phyloP scores from a whole-genome alignment of 2,888 invertebrate species.

The Alentia gelatinosa region DNA sequence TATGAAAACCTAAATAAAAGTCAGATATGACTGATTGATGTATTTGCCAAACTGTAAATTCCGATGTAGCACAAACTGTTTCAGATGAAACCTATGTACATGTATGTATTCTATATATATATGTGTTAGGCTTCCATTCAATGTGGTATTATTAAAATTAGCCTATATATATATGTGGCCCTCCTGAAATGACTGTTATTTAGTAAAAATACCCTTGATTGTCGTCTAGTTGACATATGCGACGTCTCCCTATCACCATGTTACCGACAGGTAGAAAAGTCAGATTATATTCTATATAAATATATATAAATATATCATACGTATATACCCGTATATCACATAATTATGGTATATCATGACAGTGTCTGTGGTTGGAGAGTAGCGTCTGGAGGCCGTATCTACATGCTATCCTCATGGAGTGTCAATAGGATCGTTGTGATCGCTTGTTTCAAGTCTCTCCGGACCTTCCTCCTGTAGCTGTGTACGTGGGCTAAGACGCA shows the following conservation, averaged over 20 bases:
- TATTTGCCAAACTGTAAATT: no score
- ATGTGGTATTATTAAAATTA: not conserved
- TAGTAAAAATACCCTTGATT: not conserved
- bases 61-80: no score
- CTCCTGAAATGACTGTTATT: not conserved
- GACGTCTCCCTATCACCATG: not conserved
- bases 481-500: constrained; percentile 13
- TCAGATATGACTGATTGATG: no score
- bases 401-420: not conserved
- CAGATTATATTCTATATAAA: not conserved
- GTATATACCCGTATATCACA: not conserved
- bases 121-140: not conserved
- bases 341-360: not conserved
- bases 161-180: not conserved
- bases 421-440: not conserved
- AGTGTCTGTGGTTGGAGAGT: not conserved
- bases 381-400: not conserved
- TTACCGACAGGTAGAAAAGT: not conserved
- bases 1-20: no score
- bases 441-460: not conserved
- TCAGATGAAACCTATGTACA: not conserved
- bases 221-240: not conserved
- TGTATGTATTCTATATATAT: not conserved
- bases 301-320: not conserved
- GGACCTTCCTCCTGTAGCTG: not conserved